Base-by-base conservation (phyloP, 2,888 invertebrate genomes). In the Macropis europaea region DNA sequence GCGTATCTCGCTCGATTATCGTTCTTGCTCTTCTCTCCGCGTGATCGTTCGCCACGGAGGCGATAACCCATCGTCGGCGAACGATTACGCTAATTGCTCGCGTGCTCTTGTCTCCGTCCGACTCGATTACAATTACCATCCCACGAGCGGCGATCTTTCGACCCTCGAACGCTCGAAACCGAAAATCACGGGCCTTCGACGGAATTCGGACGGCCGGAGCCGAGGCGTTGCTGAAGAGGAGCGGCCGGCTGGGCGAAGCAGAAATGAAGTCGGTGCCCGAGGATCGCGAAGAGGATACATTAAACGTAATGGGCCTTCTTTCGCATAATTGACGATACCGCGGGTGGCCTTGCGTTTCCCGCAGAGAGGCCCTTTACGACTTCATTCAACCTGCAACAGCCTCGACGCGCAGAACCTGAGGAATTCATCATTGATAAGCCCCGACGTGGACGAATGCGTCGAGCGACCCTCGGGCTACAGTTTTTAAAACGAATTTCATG, bases 241-340 rank as follows among this genome's bases (percentile, higher is more conserved):
- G 59, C 43, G 22, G 42, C 34, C 17, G 43, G 24, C n/a, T n/a
- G 11, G 40, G 22, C 7, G 43, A 47, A 47, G 45, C 53, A 52
- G 43, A 42, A 42, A 48, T 52, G 38, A 45, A 56, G 42, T 32
- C 17, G 40, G 30, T 50, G 30, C 36, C 26, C 30, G 71, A 56
- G 52, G 47, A n/a, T 81, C 77, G 82, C 75, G 73, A 79, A 71
- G 76, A 84, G 79, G 84, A 82, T 82, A 77, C 79, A 84, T 87
- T 84, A 87, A 82, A 87, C 75, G 80, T 87, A 86, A 87, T 87
- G 82, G 83, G 77, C 77, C 77, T 81, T 84, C 77, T 79, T 84
- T 86, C 84, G 83, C 77, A 84, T 86, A 88, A 88, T 88, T 85
- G 87, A 88, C 86, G 86, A 87, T 89, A 84, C 86, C 81, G 82